These are phyloP conservation scores for Eilema caniola DNA, from an alignment of 2,888 invertebrate genomes.

Conservation along the genomic window DNA sequence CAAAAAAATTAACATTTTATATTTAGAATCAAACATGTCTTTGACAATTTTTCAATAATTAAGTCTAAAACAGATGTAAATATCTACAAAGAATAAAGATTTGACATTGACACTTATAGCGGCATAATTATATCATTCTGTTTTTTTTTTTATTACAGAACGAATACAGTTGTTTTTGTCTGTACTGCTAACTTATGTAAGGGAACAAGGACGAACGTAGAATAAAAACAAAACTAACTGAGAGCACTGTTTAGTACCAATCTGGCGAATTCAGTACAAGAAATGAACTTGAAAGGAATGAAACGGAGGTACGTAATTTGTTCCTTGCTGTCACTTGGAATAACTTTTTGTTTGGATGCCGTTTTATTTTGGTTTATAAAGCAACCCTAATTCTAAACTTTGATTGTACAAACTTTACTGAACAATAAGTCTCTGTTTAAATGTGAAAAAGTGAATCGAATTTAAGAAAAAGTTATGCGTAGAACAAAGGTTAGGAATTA, in stretches of 20 bases:
- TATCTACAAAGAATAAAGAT: conserved; percentile 53
- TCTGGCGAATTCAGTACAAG: conserved; percentile 54
- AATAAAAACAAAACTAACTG: conserved; percentile 49
- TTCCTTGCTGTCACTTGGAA: conserved; percentile 50
- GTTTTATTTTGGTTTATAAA: conserved; percentile 58
- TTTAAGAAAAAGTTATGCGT: conserved; percentile 35
- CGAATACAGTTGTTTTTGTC: conserved; percentile 58
- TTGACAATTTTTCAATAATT: conserved; percentile 56
- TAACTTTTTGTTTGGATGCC: conserved; percentile 45
- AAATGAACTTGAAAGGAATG: conserved; percentile 55
- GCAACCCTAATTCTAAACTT: conserved; percentile 61
- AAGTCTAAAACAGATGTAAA: conserved; percentile 46
- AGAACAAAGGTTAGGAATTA: conserved; percentile 28
- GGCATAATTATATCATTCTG: conserved; percentile 38
- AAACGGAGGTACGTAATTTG: conserved; percentile 47
- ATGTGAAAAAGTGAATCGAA: conserved; percentile 40
- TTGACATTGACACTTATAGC: conserved; percentile 40
- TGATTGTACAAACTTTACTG: conserved; percentile 58
- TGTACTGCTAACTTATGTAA: conserved; percentile 41
- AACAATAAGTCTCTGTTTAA: conserved; percentile 52
- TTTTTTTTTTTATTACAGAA: conserved; percentile 51
- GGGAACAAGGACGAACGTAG: conserved; percentile 43
- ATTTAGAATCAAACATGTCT: conserved; percentile 60
- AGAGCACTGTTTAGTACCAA: conserved; percentile 55
- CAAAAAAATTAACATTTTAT: conserved; percentile 56